Base-by-base conservation (phyloP, 2,113 vertebrate species). In the Gulo gulo region DNA sequence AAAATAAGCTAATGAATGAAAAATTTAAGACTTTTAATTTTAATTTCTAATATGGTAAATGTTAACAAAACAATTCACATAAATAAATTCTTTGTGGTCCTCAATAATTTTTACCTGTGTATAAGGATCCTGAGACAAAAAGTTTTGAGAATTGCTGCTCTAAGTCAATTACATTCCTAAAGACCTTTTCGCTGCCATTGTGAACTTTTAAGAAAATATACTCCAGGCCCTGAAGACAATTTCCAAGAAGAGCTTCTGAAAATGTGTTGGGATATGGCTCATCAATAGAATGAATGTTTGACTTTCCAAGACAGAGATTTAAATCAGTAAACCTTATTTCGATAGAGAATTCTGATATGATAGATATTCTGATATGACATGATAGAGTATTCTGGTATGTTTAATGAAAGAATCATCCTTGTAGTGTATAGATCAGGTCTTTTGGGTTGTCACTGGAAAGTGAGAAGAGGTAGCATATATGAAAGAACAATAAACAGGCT, bases 11-110 rank as follows among this genome's bases (percentile, higher is more conserved):
- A 82, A 65, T n/a, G 21, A 76, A 34, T 94, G 29, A 18, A 61
- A 81, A 31, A 61, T 21, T 61, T n/a, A 63, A 45, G 26, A 78
- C 42, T 88, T 78, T 93, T 4, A 39, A 20, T 79, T 95, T 96
- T 95, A 63, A 21, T 83, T 96, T 81, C 57, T 67, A 81, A 55
- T 52, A 52, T 86, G 29, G 36, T 78, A 95, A 93, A 85, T 93
- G 65, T 50, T 80, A 61, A 94, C 61, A 76, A 69, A 50, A 16
- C 24, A 79, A 34, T 81, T 96, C 34, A 97, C 20, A 65, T 67
- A 42, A 74, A 67, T 16, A 92, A 93, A 23, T 4, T 82, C 18
- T 85, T 92, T 87, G 55, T 18, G 36, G 45, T n/a, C 4, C 11
- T 83, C 10, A 76, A 57, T 76, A 79, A 63, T 36, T 84, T 94